Evolutionary conservation across 2,797 vertebrate genomes (phyloP), one percentile per base, ranked within the genome.

Genomic region (Cygnus olor): DNA sequence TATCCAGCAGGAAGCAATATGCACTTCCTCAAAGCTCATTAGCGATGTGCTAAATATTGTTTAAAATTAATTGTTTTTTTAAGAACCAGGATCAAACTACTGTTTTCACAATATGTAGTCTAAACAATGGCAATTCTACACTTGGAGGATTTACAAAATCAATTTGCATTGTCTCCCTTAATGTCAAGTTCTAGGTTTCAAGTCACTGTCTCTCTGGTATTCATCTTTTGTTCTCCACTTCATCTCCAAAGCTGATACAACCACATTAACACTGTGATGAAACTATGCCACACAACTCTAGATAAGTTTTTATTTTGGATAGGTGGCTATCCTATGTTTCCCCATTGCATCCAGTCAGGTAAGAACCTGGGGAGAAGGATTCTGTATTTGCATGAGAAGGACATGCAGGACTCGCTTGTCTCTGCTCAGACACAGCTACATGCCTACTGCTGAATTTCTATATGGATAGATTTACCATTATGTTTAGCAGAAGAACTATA

Each of bases 81-180:
- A 56, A 87, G 58, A 66, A 18, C 10, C 2, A 5, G 36, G 14
- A 40, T 10, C 28, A 70, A 66, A 70, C 21, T 19, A 27, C 21
- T 11, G 0, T 19, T 19, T 28, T 58, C 66, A 42, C 70, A 44
- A 16, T 3, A 14, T 0, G 5, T 14, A 53, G 28, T 12, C 47
- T 21, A 56, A 66, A 24, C 36, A 70, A 14, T 30, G n/a, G n/a
- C 57, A 73, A 6, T 14, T 61, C 20, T 51, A 5, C 21, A 5
- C 34, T 21, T 51, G 28, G 5, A 80, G 47, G 6, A 63, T 13
- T 15, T n/a, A 27, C 28, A 28, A 28, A 56, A 14, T 28, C 32
- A 18, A n/a, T n/a, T 82, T 18, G 25, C 32, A n/a, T 54, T 79
- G 13, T 47, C 61, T 72, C 45, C 54, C 19, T 34, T 64, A 25